Evolutionary conservation across 2,113 vertebrate genomes (phyloP).

Genomic region (Tychaedon coryphoeus): DNA sequence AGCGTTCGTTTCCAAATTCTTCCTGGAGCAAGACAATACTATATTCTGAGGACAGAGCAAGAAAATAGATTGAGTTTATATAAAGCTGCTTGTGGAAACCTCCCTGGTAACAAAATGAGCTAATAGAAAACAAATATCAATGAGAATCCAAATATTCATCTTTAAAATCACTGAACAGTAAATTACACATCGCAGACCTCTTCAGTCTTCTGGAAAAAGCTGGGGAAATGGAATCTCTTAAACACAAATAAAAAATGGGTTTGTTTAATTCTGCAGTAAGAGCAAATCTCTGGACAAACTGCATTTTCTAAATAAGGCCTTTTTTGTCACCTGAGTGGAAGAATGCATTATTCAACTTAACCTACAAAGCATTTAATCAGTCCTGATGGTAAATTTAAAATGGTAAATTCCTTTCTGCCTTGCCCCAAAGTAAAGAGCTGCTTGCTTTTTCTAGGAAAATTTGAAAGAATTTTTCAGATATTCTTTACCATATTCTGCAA

Average conservation of each 20-base stretch:
- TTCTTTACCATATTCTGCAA: neutral
- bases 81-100: constrained; percentile 20
- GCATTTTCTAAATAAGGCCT: neutral
- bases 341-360: neutral
- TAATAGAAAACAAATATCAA: constrained; percentile 40
- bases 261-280: constrained; percentile 30
- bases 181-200: constrained; percentile 1
- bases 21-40: neutral
- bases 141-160: constrained; percentile 31
- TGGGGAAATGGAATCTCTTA: neutral
- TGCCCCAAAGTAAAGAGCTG: neutral
- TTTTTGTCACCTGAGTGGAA: neutral
- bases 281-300: neutral
- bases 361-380: neutral
- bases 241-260: neutral
- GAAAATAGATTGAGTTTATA: neutral
- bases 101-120: neutral
- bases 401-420: neutral
- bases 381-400: neutral
- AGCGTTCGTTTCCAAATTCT: neutral
- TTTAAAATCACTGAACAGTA: constrained; percentile 30
- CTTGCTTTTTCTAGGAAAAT: neutral
- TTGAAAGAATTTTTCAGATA: neutral
- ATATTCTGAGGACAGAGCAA: neutral
- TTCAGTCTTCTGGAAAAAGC: constrained; percentile 24